Evolutionary conservation across 2,113 vertebrate genomes (phyloP), one percentile per base, ranked within the genome.

Genomic region (Columbina picui): DNA sequence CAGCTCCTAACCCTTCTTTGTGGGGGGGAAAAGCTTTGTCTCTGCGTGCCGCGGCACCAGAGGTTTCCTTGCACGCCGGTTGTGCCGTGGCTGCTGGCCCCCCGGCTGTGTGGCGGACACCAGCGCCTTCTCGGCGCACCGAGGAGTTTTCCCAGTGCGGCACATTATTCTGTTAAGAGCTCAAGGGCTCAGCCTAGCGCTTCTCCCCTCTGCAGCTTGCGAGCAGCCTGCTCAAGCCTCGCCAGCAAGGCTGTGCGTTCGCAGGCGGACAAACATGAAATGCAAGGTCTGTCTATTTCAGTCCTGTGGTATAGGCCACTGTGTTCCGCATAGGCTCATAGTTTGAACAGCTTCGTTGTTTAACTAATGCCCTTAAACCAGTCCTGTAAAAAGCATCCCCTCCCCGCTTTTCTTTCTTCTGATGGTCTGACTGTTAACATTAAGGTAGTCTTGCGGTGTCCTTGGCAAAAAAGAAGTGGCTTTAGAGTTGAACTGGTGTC

Each of bases 131-230:
- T 45, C 43, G 43, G 16, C 18, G 16, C 16, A 18, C 16, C 18
- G 43, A 43, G 41, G 8, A 45, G 27, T 8, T 47, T 36, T 39
- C 30, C 7, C 2, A 4, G 1, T 15, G 45, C 3, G 21, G 9
- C 3, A 5, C 25, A 1, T 3, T 1, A 16, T 32, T 25, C 17
- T 41, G 30, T 3, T 13, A 5, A 32, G 12, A 3, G 8, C 1
- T 20, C 8, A 8, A 5, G 63, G 52, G 52, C 26, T 41, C 10
- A 30, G 3, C 23, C 12, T 19, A 6, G 32, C 34, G 22, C 55
- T 27, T 39, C 25, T 14, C 13, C 5, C 39, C 65, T 21, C 21
- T 8, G 17, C 56, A 9, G 41, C 36, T 43, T 10, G 23, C 27
- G 22, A 49, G 55, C 4, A 32, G 19, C 49, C 27, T 21, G 22